Conservation (phyloP, 2,888 invertebrate genomes). For the Penaeus monodon region DNA sequence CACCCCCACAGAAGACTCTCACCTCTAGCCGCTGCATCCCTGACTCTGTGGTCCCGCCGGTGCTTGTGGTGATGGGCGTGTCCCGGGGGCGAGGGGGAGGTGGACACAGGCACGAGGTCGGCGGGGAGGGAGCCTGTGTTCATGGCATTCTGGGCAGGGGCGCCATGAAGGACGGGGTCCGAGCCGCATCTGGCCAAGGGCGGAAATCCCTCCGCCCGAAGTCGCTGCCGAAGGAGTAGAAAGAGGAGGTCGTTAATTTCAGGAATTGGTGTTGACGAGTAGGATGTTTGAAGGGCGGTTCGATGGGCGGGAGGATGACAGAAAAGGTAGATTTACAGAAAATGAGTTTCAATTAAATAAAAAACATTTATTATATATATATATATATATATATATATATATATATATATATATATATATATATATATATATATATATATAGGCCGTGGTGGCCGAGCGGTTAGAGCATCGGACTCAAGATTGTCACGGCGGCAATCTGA, state of each 20-base stretch:
- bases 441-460: no score
- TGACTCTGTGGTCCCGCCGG: constrained; percentile 23
- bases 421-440: no score
- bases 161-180: constrained; percentile 57
- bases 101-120: constrained; percentile 44
- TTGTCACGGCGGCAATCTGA: no score
- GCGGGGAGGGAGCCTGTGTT: constrained; percentile 64
- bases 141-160: constrained; percentile 58
- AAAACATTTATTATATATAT: no score
- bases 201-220: constrained; percentile 62
- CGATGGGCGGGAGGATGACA: no score
- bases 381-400: no score
- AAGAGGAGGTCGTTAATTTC: neutral
- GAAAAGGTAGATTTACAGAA: no score
- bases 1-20: neutral
- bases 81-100: constrained; percentile 33
- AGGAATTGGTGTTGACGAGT: neutral
- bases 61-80: constrained; percentile 6
- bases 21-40: constrained; percentile 31
- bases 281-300: no score
- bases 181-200: constrained; percentile 60
- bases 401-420: no score
- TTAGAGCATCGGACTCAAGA: no score
- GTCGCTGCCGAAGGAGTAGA: constrained; percentile 41
- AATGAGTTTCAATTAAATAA: no score